Base-by-base conservation (phyloP, 2,888 invertebrate species). In the Drosophila ustulata region DNA sequence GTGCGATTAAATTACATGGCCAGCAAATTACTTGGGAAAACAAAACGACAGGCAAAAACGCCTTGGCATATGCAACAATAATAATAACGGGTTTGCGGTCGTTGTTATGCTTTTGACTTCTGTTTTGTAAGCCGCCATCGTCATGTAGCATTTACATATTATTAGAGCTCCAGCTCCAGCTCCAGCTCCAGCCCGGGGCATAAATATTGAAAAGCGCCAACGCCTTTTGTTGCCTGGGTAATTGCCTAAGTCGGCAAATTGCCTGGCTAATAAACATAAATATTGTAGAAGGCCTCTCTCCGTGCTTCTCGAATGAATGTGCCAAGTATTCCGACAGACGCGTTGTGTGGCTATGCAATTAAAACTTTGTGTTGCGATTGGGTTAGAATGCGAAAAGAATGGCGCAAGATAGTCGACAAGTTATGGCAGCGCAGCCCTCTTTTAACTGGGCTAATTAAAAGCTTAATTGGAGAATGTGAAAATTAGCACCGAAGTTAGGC, bases 181-280 rank as follows among this genome's bases (percentile, higher is more conserved):
- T 37, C 34, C 34, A 11, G 32, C 28, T 28, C 28, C 18, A 13
- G 41, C 39, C 37, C 32, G n/a, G 11, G 78, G 82, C 82, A 80
- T 83, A 84, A 84, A 83, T 83, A 83, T 85, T 83, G 85, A 83
- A 83, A 83, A 83, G 82, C 82, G 77, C 82, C 81, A 85, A 82
- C 82, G 80, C 85, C 84, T 82, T 82, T 78, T 76, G 76, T 76
- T 74, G 74, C 68, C 62, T 78, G 56, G 68, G 84, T 85, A 86
- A 87, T 86, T 86, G 85, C 85, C 83, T 70, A 87, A 87, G 80
- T 76, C 87, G 76, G 82, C 79, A 80, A 86, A 83, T 87, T 82
- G 85, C 80, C 71, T 64, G 80, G 82, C 78, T 80, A 85, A 87
- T 87, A 85, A 85, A 80, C 85, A 80, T 87, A 87, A 86, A 86